Evolutionary conservation across 2,113 vertebrate genomes (phyloP), one percentile per base, ranked within the genome.

Genomic region (Rhipidura dahli): DNA sequence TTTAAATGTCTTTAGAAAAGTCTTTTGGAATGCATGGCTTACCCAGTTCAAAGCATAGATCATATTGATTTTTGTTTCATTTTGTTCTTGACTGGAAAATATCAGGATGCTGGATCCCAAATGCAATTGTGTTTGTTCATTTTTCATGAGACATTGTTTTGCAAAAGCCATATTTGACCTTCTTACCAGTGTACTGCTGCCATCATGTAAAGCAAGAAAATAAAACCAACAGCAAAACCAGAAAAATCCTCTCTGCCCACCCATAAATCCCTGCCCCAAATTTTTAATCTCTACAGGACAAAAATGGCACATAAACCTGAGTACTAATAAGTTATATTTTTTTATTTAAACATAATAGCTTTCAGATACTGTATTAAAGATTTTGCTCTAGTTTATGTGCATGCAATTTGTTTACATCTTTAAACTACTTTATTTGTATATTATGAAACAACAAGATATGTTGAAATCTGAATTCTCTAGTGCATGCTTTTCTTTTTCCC

Each of bases 341-440:
- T 97, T 97, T 97, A 97, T 98, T 97, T 98, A 97, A 98, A 87
- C 96, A 63, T 96, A 95, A 96, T 96, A 97, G 97, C 96, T 96
- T 95, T 97, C 96, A 96, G 94, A 97, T 96, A 96, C 93, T 97
- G 95, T 97, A 97, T 97, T 97, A 96, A 97, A 96, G 75, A 93
- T 97, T 97, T 97, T 96, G 97, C 95, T 97, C 93, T 97, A 96
- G 96, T 97, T 97, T 96, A 97, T 97, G 96, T 97, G 97, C 97
- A 97, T 97, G 97, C 97, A 97, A 94, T 95, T 94, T 97, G 97
- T 98, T 98, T 97, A 97, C 97, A 97, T 90, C 95, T 96, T 95
- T 96, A 54, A 97, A 95, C 95, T 93, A 95, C 95, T 96, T 96
- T 96, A 95, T 97, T 96, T 97, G 96, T 98, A 97, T 97, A 97